A percentile compares a stretch with the other conserved stretches of the same genome.
Conservation (phyloP, 30 jellyfish, hydroid and myxozoan species). For the Hydractinia symbiolongicarpus region DNA sequence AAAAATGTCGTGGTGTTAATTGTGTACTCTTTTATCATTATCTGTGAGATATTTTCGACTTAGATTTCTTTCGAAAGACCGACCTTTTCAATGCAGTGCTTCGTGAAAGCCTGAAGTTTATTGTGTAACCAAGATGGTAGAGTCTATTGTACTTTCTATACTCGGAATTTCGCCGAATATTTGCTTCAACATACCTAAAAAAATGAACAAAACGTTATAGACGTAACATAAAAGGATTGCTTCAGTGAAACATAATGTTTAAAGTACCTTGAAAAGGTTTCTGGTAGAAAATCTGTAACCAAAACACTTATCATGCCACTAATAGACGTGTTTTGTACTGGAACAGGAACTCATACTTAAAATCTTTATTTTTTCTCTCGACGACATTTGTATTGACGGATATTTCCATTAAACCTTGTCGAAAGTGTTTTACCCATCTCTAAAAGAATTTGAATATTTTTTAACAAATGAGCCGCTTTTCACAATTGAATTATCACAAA, state of each 20-base stretch:
- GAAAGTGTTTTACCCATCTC: constrained; percentile 15
- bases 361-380: constrained; percentile 3
- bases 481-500: no score
- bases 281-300: not conserved
- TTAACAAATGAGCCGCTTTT: no score
- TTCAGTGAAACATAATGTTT: not conserved
- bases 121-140: not conserved
- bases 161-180: not conserved
- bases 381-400: not conserved
- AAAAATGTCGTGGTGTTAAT: no score
- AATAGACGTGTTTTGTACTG: not conserved
- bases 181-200: not conserved
- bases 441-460: not conserved
- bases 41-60: not conserved
- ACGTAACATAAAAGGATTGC: not conserved
- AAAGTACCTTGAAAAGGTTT: not conserved
- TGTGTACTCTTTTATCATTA: not conserved
- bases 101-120: not conserved
- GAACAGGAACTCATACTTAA: not conserved
- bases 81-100: not conserved
- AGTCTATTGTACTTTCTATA: not conserved
- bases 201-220: not conserved
- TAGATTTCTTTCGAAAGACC: not conserved
- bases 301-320: not conserved
- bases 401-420: not conserved